A percentile compares a stretch with the other conserved stretches of the same genome.
Conservation (phyloP, 2,113 vertebrate species). For the Petrocephalus zakoni region DNA sequence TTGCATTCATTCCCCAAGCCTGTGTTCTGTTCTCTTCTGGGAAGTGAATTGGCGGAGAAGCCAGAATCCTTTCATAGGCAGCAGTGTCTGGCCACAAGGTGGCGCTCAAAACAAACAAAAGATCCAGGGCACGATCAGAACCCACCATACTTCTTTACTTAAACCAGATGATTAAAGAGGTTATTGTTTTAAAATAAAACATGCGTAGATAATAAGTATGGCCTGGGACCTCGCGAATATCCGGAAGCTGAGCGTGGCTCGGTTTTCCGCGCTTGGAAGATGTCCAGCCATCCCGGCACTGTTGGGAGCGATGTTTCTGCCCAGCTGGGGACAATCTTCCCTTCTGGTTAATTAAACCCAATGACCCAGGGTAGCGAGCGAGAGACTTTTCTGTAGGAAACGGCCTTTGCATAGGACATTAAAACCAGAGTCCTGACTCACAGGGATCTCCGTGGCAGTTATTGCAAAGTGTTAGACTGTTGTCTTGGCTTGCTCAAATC, state of each 20-base stretch:
- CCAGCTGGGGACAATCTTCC: neutral
- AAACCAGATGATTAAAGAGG: neutral
- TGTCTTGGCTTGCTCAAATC: neutral
- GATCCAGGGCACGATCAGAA: neutral
- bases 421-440: neutral
- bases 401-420: slow-evolving; percentile 10
- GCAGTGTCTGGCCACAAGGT: slow-evolving; percentile 9
- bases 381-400: neutral
- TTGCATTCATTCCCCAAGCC: neutral
- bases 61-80: neutral
- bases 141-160: neutral
- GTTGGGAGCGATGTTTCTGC: neutral
- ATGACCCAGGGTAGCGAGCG: neutral
- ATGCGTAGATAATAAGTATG: neutral
- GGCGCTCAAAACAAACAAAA: neutral
- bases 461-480: neutral
- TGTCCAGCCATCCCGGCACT: neutral
- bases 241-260: neutral
- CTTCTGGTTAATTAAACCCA: neutral
- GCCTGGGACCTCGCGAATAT: neutral
- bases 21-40: neutral
- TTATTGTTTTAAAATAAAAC: neutral
- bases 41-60: neutral
- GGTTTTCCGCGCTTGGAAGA: neutral
- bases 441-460: neutral